phyloP scores from a whole-genome alignment of 2,888 invertebrate species.

The Scaptodrosophila latifasciaeformis region DNA sequence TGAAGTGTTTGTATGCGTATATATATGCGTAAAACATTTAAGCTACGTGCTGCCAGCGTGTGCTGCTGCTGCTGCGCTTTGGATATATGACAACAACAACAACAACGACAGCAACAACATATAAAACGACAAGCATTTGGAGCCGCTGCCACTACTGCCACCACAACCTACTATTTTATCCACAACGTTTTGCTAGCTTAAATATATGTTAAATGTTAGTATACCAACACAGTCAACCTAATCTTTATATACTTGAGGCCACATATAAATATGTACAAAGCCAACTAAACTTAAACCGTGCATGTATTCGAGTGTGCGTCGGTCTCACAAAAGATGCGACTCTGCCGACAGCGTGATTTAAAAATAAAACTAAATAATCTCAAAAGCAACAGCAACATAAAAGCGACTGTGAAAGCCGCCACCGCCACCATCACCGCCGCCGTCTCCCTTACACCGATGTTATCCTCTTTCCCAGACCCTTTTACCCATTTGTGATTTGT shows the following conservation, averaged over 20 bases:
- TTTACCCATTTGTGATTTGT: too few relatives aligned
- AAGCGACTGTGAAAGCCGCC: slow-evolving; percentile 41
- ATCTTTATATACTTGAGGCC: slow-evolving; percentile 11
- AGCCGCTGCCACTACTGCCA: slow-evolving; percentile 9
- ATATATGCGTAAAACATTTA: slow-evolving; percentile 66
- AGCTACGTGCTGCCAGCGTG: slow-evolving; percentile 37
- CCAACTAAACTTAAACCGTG: background rate
- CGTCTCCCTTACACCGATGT: slow-evolving; percentile 51
- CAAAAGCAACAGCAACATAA: slow-evolving; percentile 52
- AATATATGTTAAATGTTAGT: slow-evolving; percentile 61
- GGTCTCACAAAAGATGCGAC: slow-evolving; percentile 44
- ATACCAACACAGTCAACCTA: slow-evolving; percentile 50
- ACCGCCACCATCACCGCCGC: slow-evolving; percentile 19
- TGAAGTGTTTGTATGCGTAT: slow-evolving; percentile 32
- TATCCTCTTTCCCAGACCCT: too few relatives aligned
- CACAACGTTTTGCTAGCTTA: slow-evolving; percentile 34
- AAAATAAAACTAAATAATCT: slow-evolving; percentile 65
- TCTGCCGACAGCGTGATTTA: slow-evolving; percentile 17
- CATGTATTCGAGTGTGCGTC: slow-evolving; percentile 5
- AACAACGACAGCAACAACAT: slow-evolving; percentile 12
- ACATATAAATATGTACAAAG: slow-evolving; percentile 10
- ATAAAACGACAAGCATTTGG: background rate
- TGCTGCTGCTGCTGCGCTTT: slow-evolving; percentile 41
- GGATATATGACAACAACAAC: slow-evolving; percentile 27
- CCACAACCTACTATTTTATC: slow-evolving; percentile 21